phyloP scores from a whole-genome alignment of 2,113 vertebrate species.

The Lophius piscatorius region DNA sequence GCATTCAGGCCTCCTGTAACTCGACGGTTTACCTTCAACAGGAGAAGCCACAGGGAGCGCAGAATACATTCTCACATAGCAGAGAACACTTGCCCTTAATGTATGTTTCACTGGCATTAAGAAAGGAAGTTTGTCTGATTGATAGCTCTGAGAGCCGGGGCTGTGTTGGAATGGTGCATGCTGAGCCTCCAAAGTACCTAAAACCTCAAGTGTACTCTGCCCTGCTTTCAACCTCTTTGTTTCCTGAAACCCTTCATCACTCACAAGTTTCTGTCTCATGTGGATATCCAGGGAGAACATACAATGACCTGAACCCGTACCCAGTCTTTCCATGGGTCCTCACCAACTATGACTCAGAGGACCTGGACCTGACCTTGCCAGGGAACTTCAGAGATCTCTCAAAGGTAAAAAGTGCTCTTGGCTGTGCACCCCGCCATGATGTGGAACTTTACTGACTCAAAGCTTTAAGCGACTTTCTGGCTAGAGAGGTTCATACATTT shows the following conservation, averaged over 20 bases:
- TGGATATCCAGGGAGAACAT: constrained; percentile 88
- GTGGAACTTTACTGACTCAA: not conserved
- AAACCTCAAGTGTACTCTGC: constrained; percentile 54
- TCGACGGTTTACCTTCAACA: constrained; percentile 22
- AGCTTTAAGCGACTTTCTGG: not conserved
- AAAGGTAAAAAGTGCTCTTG: constrained; percentile 84
- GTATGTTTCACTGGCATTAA: constrained; percentile 29
- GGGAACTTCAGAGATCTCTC: constrained; percentile 98
- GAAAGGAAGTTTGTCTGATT: constrained; percentile 66
- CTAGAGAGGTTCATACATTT: constrained; percentile 15
- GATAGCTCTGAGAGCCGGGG: constrained; percentile 50
- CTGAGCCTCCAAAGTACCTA: constrained; percentile 64
- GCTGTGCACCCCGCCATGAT: constrained; percentile 36
- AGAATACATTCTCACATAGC: constrained; percentile 41
- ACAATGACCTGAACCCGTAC: constrained; percentile 97
- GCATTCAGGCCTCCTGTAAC: constrained; percentile 15
- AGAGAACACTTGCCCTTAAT: constrained; percentile 20
- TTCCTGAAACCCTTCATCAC: constrained; percentile 49
- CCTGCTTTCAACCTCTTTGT: constrained; percentile 39
- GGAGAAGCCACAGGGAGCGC: constrained; percentile 28
- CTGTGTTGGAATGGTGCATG: constrained; percentile 68
- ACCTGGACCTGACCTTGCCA: constrained; percentile 94
- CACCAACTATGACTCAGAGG: constrained; percentile 97
- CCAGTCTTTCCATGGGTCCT: constrained; percentile 98
- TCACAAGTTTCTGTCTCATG: constrained; percentile 60